Evolutionary conservation across 2,888 invertebrate genomes (phyloP).

Genomic region (Drosophila koepferae): DNA sequence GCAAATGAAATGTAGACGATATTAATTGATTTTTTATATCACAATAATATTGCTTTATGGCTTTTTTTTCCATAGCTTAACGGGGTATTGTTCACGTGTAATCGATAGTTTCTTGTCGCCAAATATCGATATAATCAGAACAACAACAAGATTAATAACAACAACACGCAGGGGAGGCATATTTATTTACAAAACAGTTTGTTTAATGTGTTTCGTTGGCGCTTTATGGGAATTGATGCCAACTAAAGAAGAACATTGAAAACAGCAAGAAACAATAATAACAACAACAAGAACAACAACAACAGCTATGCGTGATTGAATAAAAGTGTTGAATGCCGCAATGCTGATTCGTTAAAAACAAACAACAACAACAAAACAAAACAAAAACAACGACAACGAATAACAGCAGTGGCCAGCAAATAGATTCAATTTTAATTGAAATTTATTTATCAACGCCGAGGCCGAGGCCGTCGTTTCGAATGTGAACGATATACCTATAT

Average conservation of each 20-base stretch:
- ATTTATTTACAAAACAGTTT: conserved; percentile 60
- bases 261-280: neutral
- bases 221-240: conserved; percentile 36
- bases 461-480: conserved; percentile 17
- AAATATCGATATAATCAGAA: conserved; percentile 32
- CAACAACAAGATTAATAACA: conserved; percentile 34
- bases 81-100: neutral
- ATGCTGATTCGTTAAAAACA: conserved; percentile 19
- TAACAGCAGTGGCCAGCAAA: conserved; percentile 26
- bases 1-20: neutral
- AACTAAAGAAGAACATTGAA: conserved; percentile 9
- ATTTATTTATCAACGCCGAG: conserved; percentile 63
- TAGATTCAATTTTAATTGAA: conserved; percentile 70
- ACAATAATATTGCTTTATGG: neutral
- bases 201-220: conserved; percentile 52
- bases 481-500: conserved; percentile 10
- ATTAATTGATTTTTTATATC: neutral
- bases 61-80: neutral
- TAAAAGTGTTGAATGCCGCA: conserved; percentile 25
- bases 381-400: conserved; percentile 12
- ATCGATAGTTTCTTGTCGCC: conserved; percentile 17
- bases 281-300: neutral
- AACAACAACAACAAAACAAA: conserved; percentile 20
- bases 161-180: conserved; percentile 21
- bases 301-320: conserved; percentile 39